phyloP scores from a whole-genome alignment of 2,888 invertebrate genomes.

The Fissipunctia ypsillon region DNA sequence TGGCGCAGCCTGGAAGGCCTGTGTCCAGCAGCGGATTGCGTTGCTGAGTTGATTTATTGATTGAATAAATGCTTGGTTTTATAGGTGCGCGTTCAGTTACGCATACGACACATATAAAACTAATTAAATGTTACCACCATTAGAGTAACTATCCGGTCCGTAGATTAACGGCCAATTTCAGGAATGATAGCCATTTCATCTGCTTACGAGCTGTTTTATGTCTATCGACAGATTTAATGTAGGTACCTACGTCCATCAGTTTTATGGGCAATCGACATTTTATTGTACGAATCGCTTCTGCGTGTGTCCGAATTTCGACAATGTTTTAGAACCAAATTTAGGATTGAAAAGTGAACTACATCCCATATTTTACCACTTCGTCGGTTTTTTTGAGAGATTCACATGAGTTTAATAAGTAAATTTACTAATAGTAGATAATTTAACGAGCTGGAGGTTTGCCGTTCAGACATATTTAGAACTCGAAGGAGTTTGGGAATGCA shows the following conservation, averaged over 20 bases:
- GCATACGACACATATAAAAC: neutral
- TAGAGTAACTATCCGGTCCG: slow-evolving; percentile 43
- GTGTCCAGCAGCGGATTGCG: too few species aligned
- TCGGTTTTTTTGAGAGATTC: neutral
- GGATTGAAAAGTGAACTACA: neutral
- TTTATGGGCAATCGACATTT: slow-evolving; percentile 60
- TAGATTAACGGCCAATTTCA: slow-evolving; percentile 55
- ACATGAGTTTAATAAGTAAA: neutral
- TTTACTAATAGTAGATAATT: neutral
- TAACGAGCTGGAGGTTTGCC: neutral
- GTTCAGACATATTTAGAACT: neutral
- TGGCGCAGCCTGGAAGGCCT: too few species aligned
- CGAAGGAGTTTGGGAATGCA: neutral
- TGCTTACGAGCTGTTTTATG: slow-evolving; percentile 60
- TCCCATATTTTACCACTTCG: neutral
- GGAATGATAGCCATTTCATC: slow-evolving; percentile 51
- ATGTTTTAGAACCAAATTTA: neutral
- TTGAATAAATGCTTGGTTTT: too few species aligned
- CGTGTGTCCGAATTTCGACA: slow-evolving; percentile 13
- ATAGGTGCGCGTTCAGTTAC: neutral
- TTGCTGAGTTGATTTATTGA: too few species aligned
- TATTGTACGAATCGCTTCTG: slow-evolving; percentile 37
- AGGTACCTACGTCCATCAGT: slow-evolving; percentile 49
- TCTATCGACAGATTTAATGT: slow-evolving; percentile 57
- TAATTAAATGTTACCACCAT: slow-evolving; percentile 43